A percentile compares a stretch with the other conserved stretches of the same genome.
phyloP scores from a whole-genome alignment of 2,113 vertebrate species.

The Rattus norvegicus region DNA sequence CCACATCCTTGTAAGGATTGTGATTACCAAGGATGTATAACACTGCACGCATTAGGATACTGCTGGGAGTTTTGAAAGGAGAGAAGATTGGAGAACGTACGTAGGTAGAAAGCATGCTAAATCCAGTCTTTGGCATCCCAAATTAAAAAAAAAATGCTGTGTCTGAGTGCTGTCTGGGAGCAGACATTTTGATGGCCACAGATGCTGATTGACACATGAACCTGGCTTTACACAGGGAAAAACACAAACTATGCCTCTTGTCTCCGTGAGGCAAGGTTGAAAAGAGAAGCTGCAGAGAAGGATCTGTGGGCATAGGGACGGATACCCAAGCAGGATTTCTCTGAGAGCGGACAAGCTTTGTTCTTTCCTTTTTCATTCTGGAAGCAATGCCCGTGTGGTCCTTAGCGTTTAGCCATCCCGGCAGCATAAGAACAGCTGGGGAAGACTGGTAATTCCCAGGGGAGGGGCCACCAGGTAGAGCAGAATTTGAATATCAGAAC shows the following conservation, averaged over 20 bases:
- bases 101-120: no score
- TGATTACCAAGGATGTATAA: neutral
- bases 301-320: neutral
- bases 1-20: neutral
- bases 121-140: neutral
- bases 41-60: neutral
- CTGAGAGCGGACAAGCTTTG: neutral
- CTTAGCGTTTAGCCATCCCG: neutral
- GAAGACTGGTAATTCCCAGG: neutral
- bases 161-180: fast-evolving
- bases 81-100: neutral
- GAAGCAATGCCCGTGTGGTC: neutral
- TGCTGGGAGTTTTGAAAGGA: neutral
- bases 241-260: neutral
- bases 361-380: neutral
- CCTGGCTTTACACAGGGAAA: neutral
- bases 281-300: neutral
- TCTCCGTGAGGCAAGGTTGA: neutral
- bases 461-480: neutral
- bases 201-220: neutral
- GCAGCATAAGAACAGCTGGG: neutral
- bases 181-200: neutral
- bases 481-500: neutral
- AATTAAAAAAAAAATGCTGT: neutral
- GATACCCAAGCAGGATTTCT: neutral